phyloP scores from a whole-genome alignment of 2,113 vertebrate genomes.

The Hyperopisus bebe region DNA sequence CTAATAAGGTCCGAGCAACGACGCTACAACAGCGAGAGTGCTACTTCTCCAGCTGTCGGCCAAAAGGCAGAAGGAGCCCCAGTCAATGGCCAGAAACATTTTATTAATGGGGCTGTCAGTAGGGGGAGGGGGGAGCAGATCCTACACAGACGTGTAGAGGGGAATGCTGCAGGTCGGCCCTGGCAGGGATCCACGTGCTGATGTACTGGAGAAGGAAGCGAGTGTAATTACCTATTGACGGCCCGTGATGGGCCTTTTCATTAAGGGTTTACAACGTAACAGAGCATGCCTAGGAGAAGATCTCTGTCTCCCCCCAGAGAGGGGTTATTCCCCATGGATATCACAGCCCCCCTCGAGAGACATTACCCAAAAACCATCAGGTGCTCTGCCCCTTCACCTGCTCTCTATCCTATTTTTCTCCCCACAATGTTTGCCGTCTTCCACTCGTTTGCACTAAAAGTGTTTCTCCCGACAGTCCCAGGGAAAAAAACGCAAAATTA shows the following conservation, averaged over 20 bases:
- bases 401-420: neutral
- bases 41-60: constrained; percentile 1
- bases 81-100: neutral
- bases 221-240: constrained; percentile 65
- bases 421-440: neutral
- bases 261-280: constrained; percentile 52
- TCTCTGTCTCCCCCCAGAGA: neutral
- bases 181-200: constrained; percentile 29
- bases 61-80: neutral
- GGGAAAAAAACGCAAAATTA: constrained; percentile 20
- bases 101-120: constrained; percentile 23
- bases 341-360: neutral
- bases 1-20: neutral
- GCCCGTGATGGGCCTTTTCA: constrained; percentile 63
- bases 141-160: constrained; percentile 14
- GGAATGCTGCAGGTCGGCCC: neutral
- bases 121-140: neutral
- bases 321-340: neutral
- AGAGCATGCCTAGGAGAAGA: constrained; percentile 31
- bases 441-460: neutral
- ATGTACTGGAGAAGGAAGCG: constrained; percentile 60
- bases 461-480: neutral
- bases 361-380: neutral
- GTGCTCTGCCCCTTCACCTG: neutral
- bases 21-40: neutral